Conservation (phyloP, 2,113 vertebrate species). For the Periophthalmodon schlosseri region DNA sequence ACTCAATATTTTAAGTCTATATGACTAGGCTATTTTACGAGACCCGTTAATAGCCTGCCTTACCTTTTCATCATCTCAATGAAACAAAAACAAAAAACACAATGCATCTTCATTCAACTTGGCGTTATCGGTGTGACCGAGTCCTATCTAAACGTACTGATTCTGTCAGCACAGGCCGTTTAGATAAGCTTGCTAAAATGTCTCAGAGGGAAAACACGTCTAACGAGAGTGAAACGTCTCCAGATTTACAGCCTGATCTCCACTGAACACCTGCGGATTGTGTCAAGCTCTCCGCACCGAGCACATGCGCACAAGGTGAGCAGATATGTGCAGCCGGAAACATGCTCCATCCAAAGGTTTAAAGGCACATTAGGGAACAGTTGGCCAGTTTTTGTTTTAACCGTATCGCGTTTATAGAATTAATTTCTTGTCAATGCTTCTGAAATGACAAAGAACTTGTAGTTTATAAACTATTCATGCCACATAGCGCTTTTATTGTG, state of each 20-base stretch:
- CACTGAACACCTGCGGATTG: conserved; percentile 9
- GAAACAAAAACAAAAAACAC: no score
- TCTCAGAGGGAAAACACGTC: background rate
- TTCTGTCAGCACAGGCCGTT: no score
- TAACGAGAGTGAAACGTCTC: conserved; percentile 26
- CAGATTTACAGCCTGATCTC: background rate
- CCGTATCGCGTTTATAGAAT: background rate
- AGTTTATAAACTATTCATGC: background rate
- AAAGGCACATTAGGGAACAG: background rate
- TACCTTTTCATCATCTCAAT: no score
- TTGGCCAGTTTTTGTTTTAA: background rate
- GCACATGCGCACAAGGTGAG: background rate
- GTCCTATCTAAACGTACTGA: no score
- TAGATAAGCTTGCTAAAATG: no score
- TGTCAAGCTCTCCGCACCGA: conserved; percentile 7
- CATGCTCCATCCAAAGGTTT: background rate
- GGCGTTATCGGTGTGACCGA: no score
- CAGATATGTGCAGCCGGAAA: background rate
- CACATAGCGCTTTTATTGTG: conserved; percentile 35
- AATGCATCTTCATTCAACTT: no score
- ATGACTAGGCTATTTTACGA: no score
- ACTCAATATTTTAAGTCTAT: no score
- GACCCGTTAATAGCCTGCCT: no score
- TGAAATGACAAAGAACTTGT: no score
- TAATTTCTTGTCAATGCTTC: background rate